Base-by-base conservation (phyloP, 2,797 vertebrate genomes). In the Antennarius maculatus region DNA sequence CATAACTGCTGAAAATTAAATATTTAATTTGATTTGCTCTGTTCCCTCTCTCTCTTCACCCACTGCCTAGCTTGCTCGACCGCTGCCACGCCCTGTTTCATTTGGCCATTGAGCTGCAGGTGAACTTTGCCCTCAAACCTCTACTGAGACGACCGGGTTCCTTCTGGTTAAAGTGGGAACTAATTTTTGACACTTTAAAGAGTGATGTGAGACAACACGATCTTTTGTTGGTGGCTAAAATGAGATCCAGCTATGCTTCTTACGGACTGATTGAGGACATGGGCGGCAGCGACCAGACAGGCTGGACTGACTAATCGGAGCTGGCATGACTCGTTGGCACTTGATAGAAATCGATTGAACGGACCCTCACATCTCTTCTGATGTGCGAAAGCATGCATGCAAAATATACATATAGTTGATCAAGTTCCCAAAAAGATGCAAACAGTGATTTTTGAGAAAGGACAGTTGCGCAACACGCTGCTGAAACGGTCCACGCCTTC, bases 171-270 rank as follows among this genome's bases (percentile, higher is more conserved):
- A 93, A 94, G 92, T 92, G 87, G 91, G 69, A 92, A 93, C 92
- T 89, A 77, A 86, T 86, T 72, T 74, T 74, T 77, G 85, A 92
- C 84, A 86, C 80, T 65, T 81, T 59, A 74, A 59, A 72, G 68
- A 88, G 79, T 76, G 29, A 77, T 73, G 73, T 63, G 73, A 81
- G 83, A 80, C 14, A 47, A 74, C 68, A 29, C 66, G 50, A 82
- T 82, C 69, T 91, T 93, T 94, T 93, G 93, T 92, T 92, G 93
- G 90, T 86, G 85, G 66, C 86, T 92, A 81, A 70, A 71, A 81
- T 48, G 63, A 56, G 82, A 86, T 80, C 85, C 81, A 65, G 66
- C 58, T 43, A 15, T 69, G 81, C 63, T 77, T 71, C 67, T 52
- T 52, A 29, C 67, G 18, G 58, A 69, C 76, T 59, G 70, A 23